Evolutionary conservation across 2,113 vertebrate species (phyloP), one percentile per base, ranked within the genome.

Genomic region (Colaptes auratus): DNA sequence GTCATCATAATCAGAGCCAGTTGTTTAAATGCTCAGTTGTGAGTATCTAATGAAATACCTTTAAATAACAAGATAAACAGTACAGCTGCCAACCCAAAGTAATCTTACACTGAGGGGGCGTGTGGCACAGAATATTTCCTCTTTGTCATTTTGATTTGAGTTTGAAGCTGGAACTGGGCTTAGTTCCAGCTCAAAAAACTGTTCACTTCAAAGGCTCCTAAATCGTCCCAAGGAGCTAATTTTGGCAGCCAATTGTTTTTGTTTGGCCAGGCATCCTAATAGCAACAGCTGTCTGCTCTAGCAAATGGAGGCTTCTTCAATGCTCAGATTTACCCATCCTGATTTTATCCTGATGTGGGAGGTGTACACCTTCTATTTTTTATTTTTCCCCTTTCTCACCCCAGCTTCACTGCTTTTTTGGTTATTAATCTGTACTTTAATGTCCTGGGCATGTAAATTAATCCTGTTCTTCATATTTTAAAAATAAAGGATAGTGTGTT

Each of bases 201-300:
- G 18, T 97, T 97, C 96, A 96, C 95, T 97, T 97, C 97, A 98
- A 98, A 97, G 94, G 90, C 93, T 97, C 91, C 96, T 98, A 98
- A 98, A 97, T 94, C 35, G 97, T 98, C 98, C 98, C 98, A 97
- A 96, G 97, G 97, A 98, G 88, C 94, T 97, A 97, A 96, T 98
- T 97, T 95, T 98, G 97, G 97, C 98, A 97, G 97, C 80, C 92
- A 97, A 92, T 97, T 98, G 97, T 97, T 98, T 98, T 97, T 97
- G 97, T 98, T 97, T 97, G 97, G 97, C 96, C 90, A 96, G 93
- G 91, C 96, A 92, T 96, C 95, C 93, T 97, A 96, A 97, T 96
- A 95, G 97, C 95, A 82, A 96, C 97, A 96, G 93, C 98, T 60
- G 97, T 97, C 97, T 97, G 96, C 93, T 96, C 82, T 95, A 93